Percentiles rank a stretch among this genome's conserved stretches.
phyloP scores from a whole-genome alignment of 2,888 invertebrate genomes.

The Drosophila emarginata region DNA sequence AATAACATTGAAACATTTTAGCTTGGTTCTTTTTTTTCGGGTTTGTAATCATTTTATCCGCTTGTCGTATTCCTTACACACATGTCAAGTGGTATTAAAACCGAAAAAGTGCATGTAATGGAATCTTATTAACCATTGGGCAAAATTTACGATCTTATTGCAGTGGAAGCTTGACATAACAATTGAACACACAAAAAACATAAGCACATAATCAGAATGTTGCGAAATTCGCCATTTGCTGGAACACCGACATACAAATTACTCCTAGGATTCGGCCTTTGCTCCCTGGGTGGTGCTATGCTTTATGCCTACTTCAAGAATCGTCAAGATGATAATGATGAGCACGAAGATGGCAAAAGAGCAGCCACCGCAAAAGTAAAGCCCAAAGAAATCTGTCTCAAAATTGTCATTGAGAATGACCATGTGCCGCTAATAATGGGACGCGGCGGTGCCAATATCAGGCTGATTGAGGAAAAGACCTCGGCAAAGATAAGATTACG shows the following conservation, averaged over 20 bases:
- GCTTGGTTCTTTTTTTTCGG: no score
- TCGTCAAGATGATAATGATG: constrained; percentile 84
- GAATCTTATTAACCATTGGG: neutral
- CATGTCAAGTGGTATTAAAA: constrained; percentile 1
- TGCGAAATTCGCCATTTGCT: constrained; percentile 71
- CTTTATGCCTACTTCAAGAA: constrained; percentile 87
- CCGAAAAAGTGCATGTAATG: neutral
- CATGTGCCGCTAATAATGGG: constrained; percentile 88
- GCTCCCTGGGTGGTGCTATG: constrained; percentile 87
- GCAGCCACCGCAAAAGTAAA: neutral
- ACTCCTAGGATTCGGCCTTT: constrained; percentile 86
- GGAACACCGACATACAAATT: constrained; percentile 83
- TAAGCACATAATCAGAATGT: constrained; percentile 59
- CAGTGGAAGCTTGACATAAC: neutral
- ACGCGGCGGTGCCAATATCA: constrained; percentile 89
- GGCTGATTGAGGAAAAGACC: constrained; percentile 88
- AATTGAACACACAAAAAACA: neutral
- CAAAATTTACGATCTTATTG: neutral
- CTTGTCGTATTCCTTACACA: neutral
- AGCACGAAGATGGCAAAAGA: constrained; percentile 24
- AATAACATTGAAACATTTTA: neutral
- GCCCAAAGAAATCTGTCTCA: constrained; percentile 83
- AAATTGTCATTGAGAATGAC: constrained; percentile 86
- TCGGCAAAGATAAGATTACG: constrained; percentile 85
- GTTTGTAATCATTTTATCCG: neutral